phyloP scores from a whole-genome alignment of 23 tunicate species.

The Phallusia fumigata region DNA sequence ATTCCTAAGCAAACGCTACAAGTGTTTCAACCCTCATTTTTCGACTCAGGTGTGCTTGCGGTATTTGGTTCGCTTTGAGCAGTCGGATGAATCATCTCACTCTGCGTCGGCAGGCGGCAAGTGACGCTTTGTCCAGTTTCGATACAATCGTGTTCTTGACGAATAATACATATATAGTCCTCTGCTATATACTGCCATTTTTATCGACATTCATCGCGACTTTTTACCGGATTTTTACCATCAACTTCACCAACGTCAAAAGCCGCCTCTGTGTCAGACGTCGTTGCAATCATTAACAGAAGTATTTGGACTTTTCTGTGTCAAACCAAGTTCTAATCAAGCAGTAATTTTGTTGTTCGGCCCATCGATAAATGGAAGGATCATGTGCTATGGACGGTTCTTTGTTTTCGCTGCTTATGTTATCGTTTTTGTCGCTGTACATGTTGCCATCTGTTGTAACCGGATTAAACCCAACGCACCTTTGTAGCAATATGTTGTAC shows the following conservation, averaged over 20 bases:
- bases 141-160: background rate
- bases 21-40: no score
- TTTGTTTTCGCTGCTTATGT: background rate
- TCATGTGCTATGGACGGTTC: background rate
- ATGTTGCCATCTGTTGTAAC: constrained; percentile 8
- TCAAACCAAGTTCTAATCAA: no score
- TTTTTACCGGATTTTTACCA: no score
- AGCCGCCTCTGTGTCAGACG: no score
- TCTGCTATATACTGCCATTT: background rate
- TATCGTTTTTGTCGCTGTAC: background rate
- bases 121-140: background rate
- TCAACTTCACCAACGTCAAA: no score
- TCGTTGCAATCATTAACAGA: no score
- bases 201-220: background rate
- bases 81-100: background rate
- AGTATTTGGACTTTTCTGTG: no score
- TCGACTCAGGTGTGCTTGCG: background rate
- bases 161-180: background rate
- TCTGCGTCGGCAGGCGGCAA: background rate
- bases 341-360: background rate
- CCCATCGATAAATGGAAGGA: background rate
- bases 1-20: no score
- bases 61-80: constrained; percentile 1
- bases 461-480: constrained; percentile 4
- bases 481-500: background rate